phyloP scores from a whole-genome alignment of 2,888 invertebrate species.

The Catocala fraxini region DNA sequence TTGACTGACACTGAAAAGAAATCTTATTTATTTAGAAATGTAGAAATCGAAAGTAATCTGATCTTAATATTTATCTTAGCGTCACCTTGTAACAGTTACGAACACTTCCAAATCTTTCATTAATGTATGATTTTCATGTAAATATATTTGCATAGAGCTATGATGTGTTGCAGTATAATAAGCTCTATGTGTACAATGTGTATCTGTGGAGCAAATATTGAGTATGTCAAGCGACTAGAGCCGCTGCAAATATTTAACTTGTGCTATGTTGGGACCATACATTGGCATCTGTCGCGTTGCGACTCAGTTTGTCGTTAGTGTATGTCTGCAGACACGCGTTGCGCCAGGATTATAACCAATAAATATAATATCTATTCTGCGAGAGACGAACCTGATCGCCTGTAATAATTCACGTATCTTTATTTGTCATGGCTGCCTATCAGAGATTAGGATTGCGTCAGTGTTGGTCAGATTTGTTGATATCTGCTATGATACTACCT shows the following conservation, averaged over 20 bases:
- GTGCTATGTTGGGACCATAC: neutral
- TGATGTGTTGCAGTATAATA: neutral
- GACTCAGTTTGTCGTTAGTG: no score
- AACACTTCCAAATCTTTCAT: neutral
- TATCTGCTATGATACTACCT: no score
- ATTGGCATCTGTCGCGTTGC: no score
- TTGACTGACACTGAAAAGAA: constrained; percentile 10
- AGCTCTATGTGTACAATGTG: constrained; percentile 10
- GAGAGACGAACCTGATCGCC: no score
- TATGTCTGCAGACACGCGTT: no score
- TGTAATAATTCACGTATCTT: no score
- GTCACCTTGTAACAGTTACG: constrained; percentile 26
- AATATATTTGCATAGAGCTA: constrained; percentile 15
- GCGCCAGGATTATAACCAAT: no score
- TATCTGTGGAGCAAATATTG: constrained; percentile 32
- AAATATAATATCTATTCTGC: no score
- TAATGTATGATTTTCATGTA: constrained; percentile 1
- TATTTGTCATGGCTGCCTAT: no score
- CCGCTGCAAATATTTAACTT: constrained; percentile 26
- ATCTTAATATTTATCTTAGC: constrained; percentile 17
- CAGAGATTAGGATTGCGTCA: no score
- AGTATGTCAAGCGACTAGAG: neutral
- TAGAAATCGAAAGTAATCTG: constrained; percentile 14
- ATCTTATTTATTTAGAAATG: constrained; percentile 4
- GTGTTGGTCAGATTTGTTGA: no score